These are phyloP conservation scores for Melolontha melolontha DNA, from an alignment of 2,888 invertebrate genomes.

Conservation along the genomic window DNA sequence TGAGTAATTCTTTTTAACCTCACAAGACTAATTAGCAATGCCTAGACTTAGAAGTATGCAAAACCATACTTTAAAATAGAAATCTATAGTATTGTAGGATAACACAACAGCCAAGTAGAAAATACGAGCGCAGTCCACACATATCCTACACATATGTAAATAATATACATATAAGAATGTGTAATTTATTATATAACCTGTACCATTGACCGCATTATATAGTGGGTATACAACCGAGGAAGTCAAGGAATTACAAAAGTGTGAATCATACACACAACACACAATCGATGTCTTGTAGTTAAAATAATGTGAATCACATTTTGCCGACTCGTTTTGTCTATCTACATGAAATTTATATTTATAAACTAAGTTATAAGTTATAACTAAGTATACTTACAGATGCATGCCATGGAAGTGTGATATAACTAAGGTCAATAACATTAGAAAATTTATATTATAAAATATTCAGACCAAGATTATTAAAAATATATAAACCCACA, in stretches of 20 bases:
- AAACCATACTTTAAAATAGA: slow-evolving; percentile 19
- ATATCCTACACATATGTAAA: too few relatives aligned
- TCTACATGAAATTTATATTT: too few relatives aligned
- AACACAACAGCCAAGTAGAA: too few relatives aligned
- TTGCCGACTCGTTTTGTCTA: neutral
- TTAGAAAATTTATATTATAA: too few relatives aligned
- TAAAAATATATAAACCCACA: too few relatives aligned
- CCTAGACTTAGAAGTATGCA: slow-evolving; percentile 21
- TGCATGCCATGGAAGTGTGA: too few relatives aligned
- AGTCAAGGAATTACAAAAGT: slow-evolving; percentile 6
- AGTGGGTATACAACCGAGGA: neutral
- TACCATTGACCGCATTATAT: slow-evolving; percentile 1
- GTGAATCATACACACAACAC: slow-evolving; percentile 15
- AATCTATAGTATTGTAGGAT: slow-evolving; percentile 4
- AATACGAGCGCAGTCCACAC: too few relatives aligned
- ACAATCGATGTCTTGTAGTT: slow-evolving; percentile 8
- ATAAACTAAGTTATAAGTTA: too few relatives aligned
- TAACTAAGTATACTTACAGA: too few relatives aligned
- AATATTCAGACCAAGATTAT: too few relatives aligned
- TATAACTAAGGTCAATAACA: too few relatives aligned
- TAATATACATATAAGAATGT: neutral
- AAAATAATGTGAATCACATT: slow-evolving; percentile 28
- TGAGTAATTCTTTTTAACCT: slow-evolving; percentile 28
- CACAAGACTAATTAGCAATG: slow-evolving; percentile 21
- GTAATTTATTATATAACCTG: slow-evolving; percentile 6